Conservation (phyloP, 2,888 invertebrate genomes). For the Lithodes maja region DNA sequence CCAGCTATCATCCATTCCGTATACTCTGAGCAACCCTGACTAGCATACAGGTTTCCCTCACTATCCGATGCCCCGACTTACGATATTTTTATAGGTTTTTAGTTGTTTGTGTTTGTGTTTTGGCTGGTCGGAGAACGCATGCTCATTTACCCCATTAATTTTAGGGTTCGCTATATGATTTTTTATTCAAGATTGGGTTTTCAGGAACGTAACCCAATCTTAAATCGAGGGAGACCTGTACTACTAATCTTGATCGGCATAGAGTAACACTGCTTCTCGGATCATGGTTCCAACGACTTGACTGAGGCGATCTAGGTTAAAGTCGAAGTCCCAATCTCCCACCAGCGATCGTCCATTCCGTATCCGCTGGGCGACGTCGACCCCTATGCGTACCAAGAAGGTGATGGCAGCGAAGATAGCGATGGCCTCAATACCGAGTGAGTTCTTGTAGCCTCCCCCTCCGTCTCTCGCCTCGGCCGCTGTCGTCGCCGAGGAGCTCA, state of each 20-base stretch:
- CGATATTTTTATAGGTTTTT: no score
- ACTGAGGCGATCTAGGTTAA: background rate
- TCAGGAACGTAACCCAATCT: no score
- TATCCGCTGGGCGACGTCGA: conserved; percentile 36
- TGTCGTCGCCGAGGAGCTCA: background rate
- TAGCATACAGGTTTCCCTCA: no score
- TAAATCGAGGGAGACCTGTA: no score
- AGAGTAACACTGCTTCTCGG: background rate
- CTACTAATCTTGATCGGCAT: background rate
- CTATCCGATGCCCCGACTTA: no score
- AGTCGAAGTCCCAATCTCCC: background rate
- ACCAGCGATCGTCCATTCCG: conserved; percentile 17
- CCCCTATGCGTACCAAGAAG: conserved; percentile 37
- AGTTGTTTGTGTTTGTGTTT: no score
- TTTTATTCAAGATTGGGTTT: no score
- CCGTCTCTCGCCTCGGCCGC: background rate
- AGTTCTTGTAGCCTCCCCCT: conserved; percentile 31
- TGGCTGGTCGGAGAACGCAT: no score
- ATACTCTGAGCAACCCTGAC: no score
- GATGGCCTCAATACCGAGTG: conserved; percentile 43
- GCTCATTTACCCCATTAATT: no score
- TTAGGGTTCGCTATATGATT: no score
- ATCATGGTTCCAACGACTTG: background rate
- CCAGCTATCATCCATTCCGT: no score
- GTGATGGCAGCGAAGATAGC: conserved; percentile 45